These are phyloP conservation scores for Blera fallax DNA, from an alignment of 2,888 invertebrate species.

Conservation along the genomic window DNA sequence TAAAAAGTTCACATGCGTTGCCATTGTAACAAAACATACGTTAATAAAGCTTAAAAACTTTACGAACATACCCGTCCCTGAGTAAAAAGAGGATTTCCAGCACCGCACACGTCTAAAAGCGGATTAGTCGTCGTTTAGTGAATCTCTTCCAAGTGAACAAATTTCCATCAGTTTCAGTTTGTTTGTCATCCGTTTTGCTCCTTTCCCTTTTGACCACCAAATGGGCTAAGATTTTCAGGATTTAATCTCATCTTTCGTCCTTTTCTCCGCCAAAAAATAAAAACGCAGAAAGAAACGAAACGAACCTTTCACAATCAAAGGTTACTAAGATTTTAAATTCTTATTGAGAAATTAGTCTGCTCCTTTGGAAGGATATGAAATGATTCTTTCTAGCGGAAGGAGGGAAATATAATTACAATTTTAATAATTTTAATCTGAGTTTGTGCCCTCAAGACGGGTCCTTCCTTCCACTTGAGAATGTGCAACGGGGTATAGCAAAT, in stretches of 20 bases:
- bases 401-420: slow-evolving; percentile 69
- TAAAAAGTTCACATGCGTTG: slow-evolving; percentile 63
- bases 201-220: slow-evolving; percentile 29
- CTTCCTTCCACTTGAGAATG: slow-evolving; percentile 35
- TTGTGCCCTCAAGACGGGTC: slow-evolving; percentile 36
- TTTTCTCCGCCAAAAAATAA: background rate
- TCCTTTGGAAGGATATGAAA: slow-evolving; percentile 34
- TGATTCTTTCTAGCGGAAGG: slow-evolving; percentile 35
- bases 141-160: slow-evolving; percentile 72
- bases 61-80: slow-evolving; percentile 45
- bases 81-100: background rate
- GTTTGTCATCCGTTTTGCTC: slow-evolving; percentile 39
- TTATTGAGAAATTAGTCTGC: slow-evolving; percentile 30
- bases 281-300: background rate
- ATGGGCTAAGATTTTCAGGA: slow-evolving; percentile 55
- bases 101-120: slow-evolving; percentile 26
- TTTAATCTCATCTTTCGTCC: slow-evolving; percentile 42
- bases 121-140: slow-evolving; percentile 69
- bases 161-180: slow-evolving; percentile 56
- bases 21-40: slow-evolving; percentile 58
- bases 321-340: slow-evolving; percentile 65
- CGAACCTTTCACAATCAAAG: slow-evolving; percentile 56
- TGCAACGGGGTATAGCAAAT: slow-evolving; percentile 62
- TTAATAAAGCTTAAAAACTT: slow-evolving; percentile 71
- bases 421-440: slow-evolving; percentile 67